A percentile compares a stretch with the other conserved stretches of the same genome.
Conservation (phyloP, 1,140 invertebrate genomes). For the Drosophila fuyamai region DNA sequence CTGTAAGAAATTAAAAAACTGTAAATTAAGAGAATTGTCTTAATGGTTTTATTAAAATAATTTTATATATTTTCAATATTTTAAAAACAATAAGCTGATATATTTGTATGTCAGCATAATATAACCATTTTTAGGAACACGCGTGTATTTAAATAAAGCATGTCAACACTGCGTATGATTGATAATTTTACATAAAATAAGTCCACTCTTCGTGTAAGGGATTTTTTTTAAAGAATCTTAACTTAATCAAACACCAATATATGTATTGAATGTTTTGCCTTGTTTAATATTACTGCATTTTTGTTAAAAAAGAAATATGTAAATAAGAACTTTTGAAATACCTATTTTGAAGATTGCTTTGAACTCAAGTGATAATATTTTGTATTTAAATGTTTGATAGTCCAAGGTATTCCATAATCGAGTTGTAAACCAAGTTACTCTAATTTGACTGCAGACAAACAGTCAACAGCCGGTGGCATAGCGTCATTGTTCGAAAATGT, state of each 20-base stretch:
- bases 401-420: slow-evolving; percentile 7
- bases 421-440: neutral
- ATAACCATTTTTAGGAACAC: too few species aligned
- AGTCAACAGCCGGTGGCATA: slow-evolving; percentile 63
- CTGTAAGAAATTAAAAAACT: neutral
- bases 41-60: neutral
- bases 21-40: neutral
- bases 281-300: too few species aligned
- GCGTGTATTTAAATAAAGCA: neutral
- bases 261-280: too few species aligned
- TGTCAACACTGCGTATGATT: slow-evolving; percentile 2
- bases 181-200: neutral
- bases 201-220: neutral
- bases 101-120: too few species aligned
- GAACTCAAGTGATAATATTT: neutral
- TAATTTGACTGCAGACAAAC: slow-evolving; percentile 59
- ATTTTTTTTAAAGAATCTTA: neutral
- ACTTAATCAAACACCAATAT: too few species aligned
- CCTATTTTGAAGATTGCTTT: too few species aligned
- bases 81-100: too few species aligned
- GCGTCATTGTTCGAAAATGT: slow-evolving; percentile 71
- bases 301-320: too few species aligned
- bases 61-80: too few species aligned
- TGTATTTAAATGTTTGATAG: too few species aligned
- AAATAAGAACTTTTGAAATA: too few species aligned